Conservation (phyloP, 1,140 invertebrate species). For the Babylonia areolata region DNA sequence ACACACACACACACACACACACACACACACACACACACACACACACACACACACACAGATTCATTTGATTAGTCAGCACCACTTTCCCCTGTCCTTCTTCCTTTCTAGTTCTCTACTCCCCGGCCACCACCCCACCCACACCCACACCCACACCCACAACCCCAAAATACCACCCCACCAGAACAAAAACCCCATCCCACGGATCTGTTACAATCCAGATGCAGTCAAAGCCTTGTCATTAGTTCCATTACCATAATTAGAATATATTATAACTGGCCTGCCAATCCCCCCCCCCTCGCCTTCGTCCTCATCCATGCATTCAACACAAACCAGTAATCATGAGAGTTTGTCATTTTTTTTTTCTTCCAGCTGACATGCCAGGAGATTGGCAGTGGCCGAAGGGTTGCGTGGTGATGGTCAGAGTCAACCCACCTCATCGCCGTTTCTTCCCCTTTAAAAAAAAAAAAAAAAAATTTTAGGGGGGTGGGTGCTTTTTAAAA, state of each 20-base stretch:
- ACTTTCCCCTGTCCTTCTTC: background rate
- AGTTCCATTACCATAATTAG: background rate
- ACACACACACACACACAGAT: background rate
- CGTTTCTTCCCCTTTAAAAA: no score
- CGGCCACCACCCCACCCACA: background rate
- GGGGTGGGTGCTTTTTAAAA: no score
- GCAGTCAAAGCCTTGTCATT: slow-evolving; percentile 6
- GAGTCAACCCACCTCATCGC: no score
- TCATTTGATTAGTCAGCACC: background rate
- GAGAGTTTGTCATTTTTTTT: no score
- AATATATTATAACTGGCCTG: background rate
- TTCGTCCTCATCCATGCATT: no score
- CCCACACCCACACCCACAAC: background rate
- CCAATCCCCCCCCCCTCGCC: no score
- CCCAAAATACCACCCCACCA: background rate
- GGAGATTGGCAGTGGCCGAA: background rate
- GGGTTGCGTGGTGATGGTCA: no score
- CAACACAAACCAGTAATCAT: background rate
- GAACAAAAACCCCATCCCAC: background rate
- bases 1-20: no score
- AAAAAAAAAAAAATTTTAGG: no score
- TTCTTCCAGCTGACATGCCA: background rate
- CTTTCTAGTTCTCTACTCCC: background rate
- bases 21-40: background rate
- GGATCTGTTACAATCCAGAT: background rate